Percentiles rank a stretch among this genome's conserved stretches.
Evolutionary conservation across 2,797 vertebrate species (phyloP).

Genomic region (Moxostoma hubbsi): DNA sequence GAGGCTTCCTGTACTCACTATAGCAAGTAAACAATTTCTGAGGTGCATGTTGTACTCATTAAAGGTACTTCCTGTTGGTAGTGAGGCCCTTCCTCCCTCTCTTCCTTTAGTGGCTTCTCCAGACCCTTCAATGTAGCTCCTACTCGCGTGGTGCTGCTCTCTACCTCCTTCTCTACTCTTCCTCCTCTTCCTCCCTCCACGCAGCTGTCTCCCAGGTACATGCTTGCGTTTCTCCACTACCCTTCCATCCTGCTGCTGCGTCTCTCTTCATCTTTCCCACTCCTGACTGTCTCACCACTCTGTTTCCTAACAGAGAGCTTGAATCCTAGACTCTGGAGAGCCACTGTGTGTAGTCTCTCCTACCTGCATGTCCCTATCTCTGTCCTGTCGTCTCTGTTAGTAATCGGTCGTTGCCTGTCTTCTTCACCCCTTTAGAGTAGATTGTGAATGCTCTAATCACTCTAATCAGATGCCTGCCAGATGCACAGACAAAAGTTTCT

Average conservation of each 20-base stretch:
- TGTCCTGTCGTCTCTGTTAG: neutral
- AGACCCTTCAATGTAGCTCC: constrained; percentile 76
- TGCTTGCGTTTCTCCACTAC: constrained; percentile 61
- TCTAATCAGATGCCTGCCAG: constrained; percentile 13
- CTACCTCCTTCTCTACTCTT: constrained; percentile 79
- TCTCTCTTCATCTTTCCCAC: neutral
- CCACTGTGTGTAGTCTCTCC: neutral
- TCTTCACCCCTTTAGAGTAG: neutral
- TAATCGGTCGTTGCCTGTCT: neutral
- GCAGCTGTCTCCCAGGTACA: constrained; percentile 78
- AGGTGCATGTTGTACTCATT: too few species aligned
- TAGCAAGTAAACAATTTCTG: too few species aligned
- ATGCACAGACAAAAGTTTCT: neutral
- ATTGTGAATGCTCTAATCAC: constrained; percentile 7
- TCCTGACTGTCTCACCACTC: neutral
- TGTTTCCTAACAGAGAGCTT: constrained; percentile 4
- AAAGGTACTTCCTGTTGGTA: too few species aligned
- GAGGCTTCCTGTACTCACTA: too few species aligned
- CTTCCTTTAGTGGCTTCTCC: constrained; percentile 74
- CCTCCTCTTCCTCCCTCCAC: constrained; percentile 77
- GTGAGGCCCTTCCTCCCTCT: constrained; percentile 55
- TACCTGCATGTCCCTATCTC: neutral
- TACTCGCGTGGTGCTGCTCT: constrained; percentile 79
- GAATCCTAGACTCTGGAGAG: neutral
- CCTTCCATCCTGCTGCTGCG: neutral